Evolutionary conservation across 1,140 invertebrate genomes (phyloP), one percentile per base, ranked within the genome.

Genomic region (Drosophila serrata): DNA sequence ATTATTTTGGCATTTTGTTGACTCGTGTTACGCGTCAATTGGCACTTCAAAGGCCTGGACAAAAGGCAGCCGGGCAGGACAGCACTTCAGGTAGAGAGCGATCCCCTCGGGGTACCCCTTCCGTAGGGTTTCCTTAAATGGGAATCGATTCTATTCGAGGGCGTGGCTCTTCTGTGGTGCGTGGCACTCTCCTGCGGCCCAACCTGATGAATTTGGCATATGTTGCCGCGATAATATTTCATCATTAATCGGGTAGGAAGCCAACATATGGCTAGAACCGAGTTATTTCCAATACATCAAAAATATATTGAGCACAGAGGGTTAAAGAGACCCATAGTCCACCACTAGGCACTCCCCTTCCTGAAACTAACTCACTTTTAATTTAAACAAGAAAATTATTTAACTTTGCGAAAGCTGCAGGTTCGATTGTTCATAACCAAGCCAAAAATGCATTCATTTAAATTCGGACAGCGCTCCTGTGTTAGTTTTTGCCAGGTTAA

Each of bases 1-100:
- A 27, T 13, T 43, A 56, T 67, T 59, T 57, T 68, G 63, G 43
- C 70, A 70, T 40, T 79, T 49, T 72, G 74, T 60, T 88, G 85
- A 82, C 84, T 87, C 84, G 82, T 88, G 84, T 82, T 88, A 75
- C 76, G 75, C 82, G 62, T 73, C 75, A 85, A 79, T 74, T 63
- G 75, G 48, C 77, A 79, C 63, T 81, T 67, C 51, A 68, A 51
- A 9, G 29, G 22, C 4, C 9, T 12, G 22, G 22, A 68, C 39
- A 45, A 68, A 56, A 22, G 35, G 37, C 31, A 56, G 29, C 33
- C 45, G 6, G 19, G 31, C 17, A 39, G 37, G 22, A 22, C 15
- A 24, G 35, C 43, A 65, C 40, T 64, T 75, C 80, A 82, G 80
- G 80, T 80, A 79, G 35, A 60, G 29, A 46, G 42, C 43, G 27